Base-by-base conservation (phyloP, 2,113 vertebrate species). In the Nannospalax galili region DNA sequence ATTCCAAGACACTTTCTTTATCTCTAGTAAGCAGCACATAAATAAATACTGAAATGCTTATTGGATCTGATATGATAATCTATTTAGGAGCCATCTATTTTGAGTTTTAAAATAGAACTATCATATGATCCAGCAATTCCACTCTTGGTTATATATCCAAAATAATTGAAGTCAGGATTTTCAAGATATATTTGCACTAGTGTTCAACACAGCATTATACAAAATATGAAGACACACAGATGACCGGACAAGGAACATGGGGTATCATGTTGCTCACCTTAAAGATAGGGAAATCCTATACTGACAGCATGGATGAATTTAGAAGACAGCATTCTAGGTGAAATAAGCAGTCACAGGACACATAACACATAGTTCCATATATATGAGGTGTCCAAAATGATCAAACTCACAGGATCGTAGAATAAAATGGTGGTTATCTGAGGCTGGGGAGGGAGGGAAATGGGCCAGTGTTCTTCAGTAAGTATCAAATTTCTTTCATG, bases 21-120 rank as follows among this genome's bases (percentile, higher is more conserved):
- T 93, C 19, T 88, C 70, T 45, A 20, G 5, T 78, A 84, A 93
- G 42, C 9, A 81, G 62, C 48, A 92, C 17, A 75, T 16, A 84
- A 1, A 19, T 65, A 42, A 1, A 19, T 65, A 42, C 69, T 69
- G 35, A 79, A 74, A 80, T 80, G 4, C 19, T 78, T 88, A 30
- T 92, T 69, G 81, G 12, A 48, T 45, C 79, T 90, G 58, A 52
- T 87, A 58, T 3, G 79, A 37, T 93, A 70, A 80, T 88, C n/a
- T 84, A 15, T 84, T 95, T 93, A 90, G 42, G 80, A 96, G 75
- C 6, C 1, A 64, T 56, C 8, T 65, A 37, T 42, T 89, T 92
- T 15, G 28, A 87, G 14, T 92, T 87, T n/a, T 37, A 73, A 91
- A 73, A 80, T 40, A 73, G 65, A 91, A 35, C 35, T 80, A 42